A percentile compares a stretch with the other conserved stretches of the same genome.
phyloP scores from a whole-genome alignment of 2,113 vertebrate species.

The Uria lomvia region DNA sequence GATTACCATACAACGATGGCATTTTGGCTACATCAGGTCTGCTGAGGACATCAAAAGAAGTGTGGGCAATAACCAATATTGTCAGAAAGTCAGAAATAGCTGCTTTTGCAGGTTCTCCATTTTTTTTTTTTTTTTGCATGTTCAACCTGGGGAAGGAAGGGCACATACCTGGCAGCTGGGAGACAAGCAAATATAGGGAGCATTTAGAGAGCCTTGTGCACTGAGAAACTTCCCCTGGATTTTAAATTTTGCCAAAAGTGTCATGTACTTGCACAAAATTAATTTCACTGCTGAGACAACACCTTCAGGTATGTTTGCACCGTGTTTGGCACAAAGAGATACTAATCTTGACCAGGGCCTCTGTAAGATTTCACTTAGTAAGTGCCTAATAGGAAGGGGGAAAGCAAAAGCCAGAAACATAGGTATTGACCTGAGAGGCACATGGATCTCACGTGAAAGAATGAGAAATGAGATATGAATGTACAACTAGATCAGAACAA shows the following conservation, averaged over 20 bases:
- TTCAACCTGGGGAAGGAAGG: background rate
- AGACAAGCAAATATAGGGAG: background rate
- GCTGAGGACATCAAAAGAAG: background rate
- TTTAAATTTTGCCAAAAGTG: background rate
- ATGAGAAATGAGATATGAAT: background rate
- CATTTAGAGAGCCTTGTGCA: background rate
- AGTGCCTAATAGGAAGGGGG: background rate
- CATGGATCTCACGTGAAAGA: background rate
- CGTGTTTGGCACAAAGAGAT: background rate
- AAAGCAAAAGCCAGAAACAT: background rate
- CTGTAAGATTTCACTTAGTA: background rate
- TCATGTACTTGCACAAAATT: background rate
- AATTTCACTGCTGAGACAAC: background rate
- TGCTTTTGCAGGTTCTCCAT: background rate
- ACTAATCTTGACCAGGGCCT: background rate
- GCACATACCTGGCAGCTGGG: background rate
- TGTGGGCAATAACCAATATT: background rate
- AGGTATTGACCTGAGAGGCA: background rate
- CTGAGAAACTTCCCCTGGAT: background rate
- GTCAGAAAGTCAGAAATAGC: background rate
- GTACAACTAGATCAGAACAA: background rate
- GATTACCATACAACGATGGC: background rate
- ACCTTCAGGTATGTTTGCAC: background rate
- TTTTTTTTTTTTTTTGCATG: too few species aligned
- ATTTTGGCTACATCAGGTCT: background rate